A percentile compares a stretch with the other conserved stretches of the same genome.
Evolutionary conservation across 2,797 vertebrate species (phyloP).

Genomic region (Anguilla obscura): DNA sequence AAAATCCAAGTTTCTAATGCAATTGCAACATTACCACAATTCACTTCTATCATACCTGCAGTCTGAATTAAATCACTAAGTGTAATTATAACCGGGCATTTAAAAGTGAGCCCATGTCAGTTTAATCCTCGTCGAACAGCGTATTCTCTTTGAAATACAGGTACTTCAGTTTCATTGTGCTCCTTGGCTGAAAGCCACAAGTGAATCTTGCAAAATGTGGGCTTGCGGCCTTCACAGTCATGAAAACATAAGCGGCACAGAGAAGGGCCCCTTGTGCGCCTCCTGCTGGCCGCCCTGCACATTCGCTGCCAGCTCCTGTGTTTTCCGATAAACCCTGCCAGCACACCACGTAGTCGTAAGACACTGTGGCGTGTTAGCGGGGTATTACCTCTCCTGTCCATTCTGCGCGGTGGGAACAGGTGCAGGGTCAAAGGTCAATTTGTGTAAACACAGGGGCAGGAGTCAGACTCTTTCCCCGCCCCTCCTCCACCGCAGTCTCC

Average conservation of each 20-base stretch:
- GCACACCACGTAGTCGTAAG: background rate
- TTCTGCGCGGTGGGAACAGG: background rate
- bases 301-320: background rate
- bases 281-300: background rate
- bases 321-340: background rate
- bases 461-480: too few relatives aligned
- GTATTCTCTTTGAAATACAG: background rate
- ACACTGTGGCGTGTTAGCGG: background rate
- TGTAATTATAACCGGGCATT: background rate
- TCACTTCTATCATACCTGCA: conserved; percentile 14
- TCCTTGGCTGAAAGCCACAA: background rate
- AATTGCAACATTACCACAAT: conserved; percentile 5
- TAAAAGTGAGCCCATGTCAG: background rate
- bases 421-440: background rate
- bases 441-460: background rate
- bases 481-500: background rate
- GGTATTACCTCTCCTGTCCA: background rate
- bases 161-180: background rate
- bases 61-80: conserved; percentile 16
- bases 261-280: background rate
- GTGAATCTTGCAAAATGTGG: background rate
- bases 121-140: background rate
- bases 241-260: background rate
- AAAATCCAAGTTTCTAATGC: conserved; percentile 2
- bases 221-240: background rate